These are phyloP conservation scores for Ceratina japonica DNA, from an alignment of 1,140 invertebrate species.

Conservation along the genomic window DNA sequence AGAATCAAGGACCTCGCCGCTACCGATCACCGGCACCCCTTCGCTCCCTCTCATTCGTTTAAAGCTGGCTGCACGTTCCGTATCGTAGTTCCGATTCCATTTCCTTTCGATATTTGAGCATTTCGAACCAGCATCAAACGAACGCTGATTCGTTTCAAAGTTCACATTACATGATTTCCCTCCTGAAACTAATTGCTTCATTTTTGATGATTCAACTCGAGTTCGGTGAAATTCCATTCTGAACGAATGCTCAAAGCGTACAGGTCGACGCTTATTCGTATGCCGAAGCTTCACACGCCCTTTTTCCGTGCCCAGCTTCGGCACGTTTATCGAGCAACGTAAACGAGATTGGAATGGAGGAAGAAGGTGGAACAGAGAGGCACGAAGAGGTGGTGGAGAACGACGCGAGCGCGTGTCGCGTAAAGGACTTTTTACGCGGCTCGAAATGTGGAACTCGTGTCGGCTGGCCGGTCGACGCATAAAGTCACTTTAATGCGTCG, in stretches of 20 bases:
- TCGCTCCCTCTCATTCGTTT: slow-evolving; percentile 6
- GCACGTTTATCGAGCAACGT: slow-evolving; percentile 27
- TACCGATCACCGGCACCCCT: slow-evolving; percentile 55
- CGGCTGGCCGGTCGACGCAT: slow-evolving; percentile 35
- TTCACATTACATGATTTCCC: too few species aligned
- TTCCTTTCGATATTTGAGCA: too few species aligned
- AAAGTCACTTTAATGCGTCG: slow-evolving; percentile 43
- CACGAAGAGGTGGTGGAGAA: slow-evolving; percentile 1
- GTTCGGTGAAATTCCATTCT: too few species aligned
- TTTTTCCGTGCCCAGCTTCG: neutral
- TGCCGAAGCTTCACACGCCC: too few species aligned
- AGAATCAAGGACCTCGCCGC: slow-evolving; percentile 47
- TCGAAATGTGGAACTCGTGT: slow-evolving; percentile 48
- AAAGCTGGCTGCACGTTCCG: neutral
- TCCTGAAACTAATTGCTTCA: too few species aligned
- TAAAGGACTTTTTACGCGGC: slow-evolving; percentile 39
- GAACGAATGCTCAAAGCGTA: too few species aligned
- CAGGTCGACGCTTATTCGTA: too few species aligned
- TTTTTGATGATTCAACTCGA: too few species aligned
- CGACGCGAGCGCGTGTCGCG: slow-evolving; percentile 12
- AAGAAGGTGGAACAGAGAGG: slow-evolving; percentile 20
- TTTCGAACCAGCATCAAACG: too few species aligned
- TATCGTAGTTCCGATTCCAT: neutral
- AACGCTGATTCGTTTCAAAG: too few species aligned
- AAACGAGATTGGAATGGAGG: slow-evolving; percentile 2